phyloP scores from a whole-genome alignment of 2,113 vertebrate genomes.

The Cettia cetti region DNA sequence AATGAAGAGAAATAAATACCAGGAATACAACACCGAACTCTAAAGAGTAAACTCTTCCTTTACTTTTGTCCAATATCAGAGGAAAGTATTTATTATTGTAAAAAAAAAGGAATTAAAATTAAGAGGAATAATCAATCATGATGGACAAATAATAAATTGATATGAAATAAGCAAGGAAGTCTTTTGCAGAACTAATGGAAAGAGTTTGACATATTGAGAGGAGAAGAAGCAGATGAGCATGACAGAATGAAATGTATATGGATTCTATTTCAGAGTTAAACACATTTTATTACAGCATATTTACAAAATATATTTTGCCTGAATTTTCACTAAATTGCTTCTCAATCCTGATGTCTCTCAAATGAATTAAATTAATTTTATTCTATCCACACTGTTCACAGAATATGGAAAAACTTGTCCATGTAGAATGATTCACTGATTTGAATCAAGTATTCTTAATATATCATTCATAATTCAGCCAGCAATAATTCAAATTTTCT shows the following conservation, averaged over 20 bases:
- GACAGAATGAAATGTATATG: background rate
- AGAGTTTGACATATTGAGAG: background rate
- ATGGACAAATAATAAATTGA: background rate
- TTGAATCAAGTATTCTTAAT: conserved; percentile 30
- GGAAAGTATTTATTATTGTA: background rate
- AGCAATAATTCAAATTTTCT: conserved; percentile 19
- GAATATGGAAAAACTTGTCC: conserved; percentile 13
- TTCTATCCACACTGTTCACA: background rate
- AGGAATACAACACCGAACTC: background rate
- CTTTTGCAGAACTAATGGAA: background rate
- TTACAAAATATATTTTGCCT: background rate
- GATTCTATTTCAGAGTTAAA: background rate
- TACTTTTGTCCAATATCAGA: background rate
- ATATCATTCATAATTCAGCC: conserved; percentile 2
- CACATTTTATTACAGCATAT: background rate
- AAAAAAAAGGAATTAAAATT: background rate
- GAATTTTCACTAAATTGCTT: conserved; percentile 19
- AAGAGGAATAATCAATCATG: background rate
- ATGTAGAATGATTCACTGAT: conserved; percentile 19
- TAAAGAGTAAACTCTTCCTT: background rate
- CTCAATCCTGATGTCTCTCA: background rate
- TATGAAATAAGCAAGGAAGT: background rate
- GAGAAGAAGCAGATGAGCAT: background rate
- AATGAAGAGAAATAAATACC: background rate
- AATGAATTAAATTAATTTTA: conserved; percentile 11